These are phyloP conservation scores for Thalassarche chlororhynchos DNA, from an alignment of 2,113 vertebrate species.

Conservation along the genomic window DNA sequence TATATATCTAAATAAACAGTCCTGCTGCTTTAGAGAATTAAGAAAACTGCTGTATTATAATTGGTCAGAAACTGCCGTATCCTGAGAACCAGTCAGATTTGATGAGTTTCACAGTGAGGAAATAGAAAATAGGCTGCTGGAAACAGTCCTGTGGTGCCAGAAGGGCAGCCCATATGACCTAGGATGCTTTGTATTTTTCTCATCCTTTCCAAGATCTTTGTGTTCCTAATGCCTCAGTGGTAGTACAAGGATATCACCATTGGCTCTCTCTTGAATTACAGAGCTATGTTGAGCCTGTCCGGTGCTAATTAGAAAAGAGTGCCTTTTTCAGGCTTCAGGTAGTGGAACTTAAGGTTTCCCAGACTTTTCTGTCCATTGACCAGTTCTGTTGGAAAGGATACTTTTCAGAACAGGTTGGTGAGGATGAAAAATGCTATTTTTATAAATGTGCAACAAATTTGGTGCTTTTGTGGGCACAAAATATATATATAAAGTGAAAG, in stretches of 20 bases:
- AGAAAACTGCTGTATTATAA: neutral
- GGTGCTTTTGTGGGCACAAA: neutral
- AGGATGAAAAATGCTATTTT: neutral
- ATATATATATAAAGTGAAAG: neutral
- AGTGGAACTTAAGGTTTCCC: neutral
- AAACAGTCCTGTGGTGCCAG: neutral
- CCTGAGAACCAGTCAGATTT: neutral
- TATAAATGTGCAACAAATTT: neutral
- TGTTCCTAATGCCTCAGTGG: neutral
- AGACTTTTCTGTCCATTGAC: neutral
- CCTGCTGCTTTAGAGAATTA: neutral
- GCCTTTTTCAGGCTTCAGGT: neutral
- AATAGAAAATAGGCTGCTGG: neutral
- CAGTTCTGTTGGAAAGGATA: neutral
- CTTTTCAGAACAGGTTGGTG: neutral
- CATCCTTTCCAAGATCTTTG: neutral
- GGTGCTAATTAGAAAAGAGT: neutral
- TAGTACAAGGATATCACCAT: neutral
- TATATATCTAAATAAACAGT: neutral
- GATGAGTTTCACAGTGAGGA: neutral
- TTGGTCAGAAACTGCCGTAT: neutral
- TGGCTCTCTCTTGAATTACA: neutral
- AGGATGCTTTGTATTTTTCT: neutral
- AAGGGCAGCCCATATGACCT: neutral
- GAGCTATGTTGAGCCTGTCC: neutral